phyloP scores from a whole-genome alignment of 1,140 invertebrate species.

The Trachymyrmex cornetzi region DNA sequence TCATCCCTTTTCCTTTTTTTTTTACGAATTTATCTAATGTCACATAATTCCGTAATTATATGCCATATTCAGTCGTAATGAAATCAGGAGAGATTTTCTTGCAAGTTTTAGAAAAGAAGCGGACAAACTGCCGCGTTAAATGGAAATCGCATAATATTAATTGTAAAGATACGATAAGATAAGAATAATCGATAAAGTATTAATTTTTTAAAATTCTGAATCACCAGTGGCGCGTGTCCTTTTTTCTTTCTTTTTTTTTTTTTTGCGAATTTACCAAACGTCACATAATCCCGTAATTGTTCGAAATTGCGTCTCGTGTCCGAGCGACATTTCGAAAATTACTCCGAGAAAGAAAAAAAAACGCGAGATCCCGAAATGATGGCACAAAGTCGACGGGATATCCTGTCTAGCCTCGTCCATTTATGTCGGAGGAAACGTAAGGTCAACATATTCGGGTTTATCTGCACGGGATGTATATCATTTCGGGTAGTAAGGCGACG shows the following conservation, averaged over 20 bases:
- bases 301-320: constrained; percentile 15
- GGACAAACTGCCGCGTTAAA: neutral
- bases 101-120: neutral
- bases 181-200: neutral
- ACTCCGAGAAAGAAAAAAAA: constrained; percentile 17
- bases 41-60: neutral
- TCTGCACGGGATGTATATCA: constrained; percentile 64
- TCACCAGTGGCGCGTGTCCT: neutral
- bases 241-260: constrained; percentile 11
- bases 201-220: constrained; percentile 20
- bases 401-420: constrained; percentile 51
- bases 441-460: constrained; percentile 63
- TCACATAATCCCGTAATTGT: constrained; percentile 13
- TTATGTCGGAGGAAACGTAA: constrained; percentile 48
- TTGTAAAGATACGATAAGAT: constrained; percentile 5
- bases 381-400: constrained; percentile 48
- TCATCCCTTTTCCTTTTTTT: neutral
- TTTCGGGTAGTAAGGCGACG: constrained; percentile 54
- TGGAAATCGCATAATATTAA: neutral
- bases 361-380: constrained; percentile 45
- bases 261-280: neutral
- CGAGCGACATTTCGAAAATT: constrained; percentile 41
- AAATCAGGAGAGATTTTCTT: neutral
- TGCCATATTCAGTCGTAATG: neutral
- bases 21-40: neutral